Conservation (phyloP, 2,113 vertebrate genomes). For the Prionailurus bengalensis region DNA sequence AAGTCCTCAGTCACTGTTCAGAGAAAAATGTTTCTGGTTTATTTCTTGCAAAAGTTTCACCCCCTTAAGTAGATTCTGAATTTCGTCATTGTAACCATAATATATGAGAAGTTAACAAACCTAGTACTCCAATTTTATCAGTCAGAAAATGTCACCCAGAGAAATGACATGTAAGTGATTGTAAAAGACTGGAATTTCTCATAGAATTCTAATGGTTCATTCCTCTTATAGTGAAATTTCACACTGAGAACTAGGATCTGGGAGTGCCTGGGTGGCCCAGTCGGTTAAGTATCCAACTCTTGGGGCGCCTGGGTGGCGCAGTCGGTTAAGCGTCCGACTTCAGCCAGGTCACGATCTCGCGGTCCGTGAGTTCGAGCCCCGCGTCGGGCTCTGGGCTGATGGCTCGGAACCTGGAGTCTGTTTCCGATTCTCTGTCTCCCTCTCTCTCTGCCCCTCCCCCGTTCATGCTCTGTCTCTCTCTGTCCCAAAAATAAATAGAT, state of each 20-base stretch:
- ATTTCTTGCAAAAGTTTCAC: background rate
- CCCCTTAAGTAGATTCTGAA: background rate
- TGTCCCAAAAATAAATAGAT: too few relatives aligned
- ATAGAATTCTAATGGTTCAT: background rate
- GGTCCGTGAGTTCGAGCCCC: too few relatives aligned
- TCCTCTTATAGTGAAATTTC: background rate
- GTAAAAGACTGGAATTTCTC: background rate
- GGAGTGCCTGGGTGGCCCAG: too few relatives aligned
- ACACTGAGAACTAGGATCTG: background rate
- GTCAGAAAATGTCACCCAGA: background rate
- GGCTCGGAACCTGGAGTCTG: too few relatives aligned
- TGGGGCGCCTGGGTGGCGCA: too few relatives aligned
- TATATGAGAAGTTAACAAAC: background rate
- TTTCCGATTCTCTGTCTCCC: too few relatives aligned
- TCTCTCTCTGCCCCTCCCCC: too few relatives aligned
- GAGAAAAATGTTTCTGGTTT: background rate
- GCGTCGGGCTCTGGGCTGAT: too few relatives aligned
- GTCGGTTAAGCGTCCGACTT: too few relatives aligned
- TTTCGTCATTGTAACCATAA: background rate
- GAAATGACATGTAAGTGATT: background rate
- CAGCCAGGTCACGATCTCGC: too few relatives aligned
- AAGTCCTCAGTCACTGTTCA: background rate
- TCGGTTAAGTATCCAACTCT: too few relatives aligned
- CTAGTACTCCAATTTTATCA: background rate
- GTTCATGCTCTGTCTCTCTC: too few relatives aligned